A percentile compares a stretch with the other conserved stretches of the same genome.
Evolutionary conservation across 2,113 vertebrate genomes (phyloP).

Genomic region (Chitala chitala): DNA sequence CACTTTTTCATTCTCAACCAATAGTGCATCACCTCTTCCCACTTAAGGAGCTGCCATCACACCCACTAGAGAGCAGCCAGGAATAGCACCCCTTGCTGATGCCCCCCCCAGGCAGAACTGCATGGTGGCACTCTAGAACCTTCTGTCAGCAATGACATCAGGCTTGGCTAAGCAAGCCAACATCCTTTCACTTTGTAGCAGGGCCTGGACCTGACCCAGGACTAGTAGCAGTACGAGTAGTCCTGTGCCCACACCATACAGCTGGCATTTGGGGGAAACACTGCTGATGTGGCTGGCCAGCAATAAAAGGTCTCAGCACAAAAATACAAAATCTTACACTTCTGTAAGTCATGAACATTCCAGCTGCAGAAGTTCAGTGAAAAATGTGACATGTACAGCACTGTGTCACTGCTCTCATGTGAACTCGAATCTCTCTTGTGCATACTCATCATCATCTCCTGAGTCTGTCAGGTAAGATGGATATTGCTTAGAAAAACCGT

Average conservation of each 20-base stretch:
- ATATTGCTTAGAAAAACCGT: background rate
- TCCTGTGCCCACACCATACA: too few species aligned
- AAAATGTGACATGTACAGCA: too few species aligned
- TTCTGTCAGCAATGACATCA: constrained; percentile 28
- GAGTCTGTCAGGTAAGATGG: background rate
- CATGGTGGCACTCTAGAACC: constrained; percentile 1
- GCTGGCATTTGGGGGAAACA: too few species aligned
- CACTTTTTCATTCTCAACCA: too few species aligned
- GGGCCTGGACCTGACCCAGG: background rate
- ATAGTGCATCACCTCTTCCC: too few species aligned
- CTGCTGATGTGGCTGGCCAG: too few species aligned
- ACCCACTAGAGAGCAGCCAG: background rate
- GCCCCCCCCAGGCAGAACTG: constrained; percentile 17
- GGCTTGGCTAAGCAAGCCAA: constrained; percentile 6
- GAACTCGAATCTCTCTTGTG: background rate
- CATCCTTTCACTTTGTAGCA: constrained; percentile 14
- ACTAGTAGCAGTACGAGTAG: background rate
- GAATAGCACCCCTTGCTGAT: constrained; percentile 16
- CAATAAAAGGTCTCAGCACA: too few species aligned
- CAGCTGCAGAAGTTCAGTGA: too few species aligned
- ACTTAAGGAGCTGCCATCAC: too few species aligned
- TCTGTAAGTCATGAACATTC: too few species aligned
- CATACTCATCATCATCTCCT: background rate
- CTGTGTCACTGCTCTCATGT: background rate
- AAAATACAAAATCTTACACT: too few species aligned